Evolutionary conservation across 2,797 vertebrate genomes (phyloP), one percentile per base, ranked within the genome.

Genomic region (Diceros bicornis): DNA sequence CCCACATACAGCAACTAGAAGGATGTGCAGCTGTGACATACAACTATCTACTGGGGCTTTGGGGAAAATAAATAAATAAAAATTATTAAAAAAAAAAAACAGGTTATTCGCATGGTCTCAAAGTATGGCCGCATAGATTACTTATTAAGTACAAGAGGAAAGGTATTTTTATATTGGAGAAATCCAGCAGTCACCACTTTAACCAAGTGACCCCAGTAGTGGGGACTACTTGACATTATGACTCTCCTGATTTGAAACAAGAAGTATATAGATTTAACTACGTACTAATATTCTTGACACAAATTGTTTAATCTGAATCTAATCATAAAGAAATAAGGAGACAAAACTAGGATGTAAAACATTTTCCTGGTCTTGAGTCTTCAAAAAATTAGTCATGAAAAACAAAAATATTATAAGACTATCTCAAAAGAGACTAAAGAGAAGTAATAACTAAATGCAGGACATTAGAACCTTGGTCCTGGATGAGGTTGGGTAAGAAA

Each of bases 351-450:
- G 71, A 52, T 62, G 55, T 86, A 57, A n/a, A 79, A 71, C 17
- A 55, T 86, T 72, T 94, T 71, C 64, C 55, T 90, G 37, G 18
- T 18, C 25, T 77, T 21, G 8, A 91, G 41, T 79, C 81, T 85
- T 95, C 12, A 75, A 77, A 91, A 61, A 84, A 17, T 91, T 61
- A 55, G 71, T 78, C 16, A 47, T 77, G 34, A 77, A 93, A 74
- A 78, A 78, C 29, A 78, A 93, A 59, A 69, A 77, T 68, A 72
- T 62, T 41, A 37, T 52, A 18, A 12, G 17, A 59, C 37, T 59
- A 3, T 57, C 37, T 93, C n/a, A 52, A n/a, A 92, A 71, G 62
- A 93, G 50, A 78, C 62, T 93, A n/a, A 84, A 66, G 69, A 75
- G 59, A 77, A 77, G 29, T 78, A 61, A 79, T 20, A 68, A n/a